These are phyloP conservation scores for Thera britannica DNA, from an alignment of 2,888 invertebrate species.

Conservation along the genomic window DNA sequence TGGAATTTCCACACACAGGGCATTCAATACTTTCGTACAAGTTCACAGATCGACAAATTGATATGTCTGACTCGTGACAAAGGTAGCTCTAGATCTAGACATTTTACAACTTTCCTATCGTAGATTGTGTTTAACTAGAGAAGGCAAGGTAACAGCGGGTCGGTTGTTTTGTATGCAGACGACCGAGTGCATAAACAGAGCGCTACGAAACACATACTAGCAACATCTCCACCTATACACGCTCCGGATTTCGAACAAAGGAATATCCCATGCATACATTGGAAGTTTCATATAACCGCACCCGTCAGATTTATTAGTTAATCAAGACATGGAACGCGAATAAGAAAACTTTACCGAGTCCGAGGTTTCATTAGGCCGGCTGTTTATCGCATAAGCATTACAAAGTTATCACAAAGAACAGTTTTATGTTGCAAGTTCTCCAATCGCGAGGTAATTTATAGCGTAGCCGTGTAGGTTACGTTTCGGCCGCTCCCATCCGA, in stretches of 20 bases:
- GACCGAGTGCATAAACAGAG: conserved; percentile 55
- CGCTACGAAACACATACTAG: conserved; percentile 36
- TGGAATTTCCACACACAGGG: conserved; percentile 32
- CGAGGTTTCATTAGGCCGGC: conserved; percentile 47
- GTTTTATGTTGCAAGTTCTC: conserved; percentile 49
- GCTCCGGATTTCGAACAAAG: conserved; percentile 36
- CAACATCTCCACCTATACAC: conserved; percentile 23
- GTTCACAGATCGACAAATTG: conserved; percentile 37
- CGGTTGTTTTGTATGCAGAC: conserved; percentile 58
- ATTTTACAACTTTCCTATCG: conserved; percentile 45
- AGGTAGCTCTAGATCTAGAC: conserved; percentile 27
- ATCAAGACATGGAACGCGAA: conserved; percentile 26
- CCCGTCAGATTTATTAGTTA: conserved; percentile 31
- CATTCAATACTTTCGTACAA: conserved; percentile 31
- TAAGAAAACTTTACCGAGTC: conserved; percentile 29
- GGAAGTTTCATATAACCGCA: conserved; percentile 31
- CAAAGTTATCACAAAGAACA: conserved; percentile 50
- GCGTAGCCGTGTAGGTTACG: conserved; percentile 42
- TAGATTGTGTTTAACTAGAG: conserved; percentile 36
- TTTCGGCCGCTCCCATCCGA: conserved; percentile 43
- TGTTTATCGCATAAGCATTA: conserved; percentile 45
- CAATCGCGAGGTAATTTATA: conserved; percentile 51
- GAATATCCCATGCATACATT: conserved; percentile 35
- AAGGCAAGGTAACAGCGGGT: conserved; percentile 31
- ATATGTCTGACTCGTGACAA: conserved; percentile 41